Evolutionary conservation across 2,888 invertebrate species (phyloP).

Genomic region (Harpalus rufipes): DNA sequence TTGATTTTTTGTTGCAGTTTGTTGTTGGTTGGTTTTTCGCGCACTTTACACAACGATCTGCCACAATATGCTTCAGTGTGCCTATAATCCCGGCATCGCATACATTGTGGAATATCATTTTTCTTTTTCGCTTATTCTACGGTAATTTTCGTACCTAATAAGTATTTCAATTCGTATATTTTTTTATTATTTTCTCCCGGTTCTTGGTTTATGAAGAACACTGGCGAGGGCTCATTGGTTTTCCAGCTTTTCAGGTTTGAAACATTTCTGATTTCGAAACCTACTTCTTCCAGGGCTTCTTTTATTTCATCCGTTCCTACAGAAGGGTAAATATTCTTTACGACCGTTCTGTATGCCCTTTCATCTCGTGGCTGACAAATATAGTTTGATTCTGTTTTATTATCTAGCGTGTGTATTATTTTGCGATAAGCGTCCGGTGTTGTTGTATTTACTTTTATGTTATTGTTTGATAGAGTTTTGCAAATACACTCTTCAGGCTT

Average conservation of each 20-base stretch:
- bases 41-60: too few species aligned
- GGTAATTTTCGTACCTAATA: constrained; percentile 60
- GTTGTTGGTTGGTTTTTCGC: too few species aligned
- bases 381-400: too few species aligned
- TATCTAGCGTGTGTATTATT: too few species aligned
- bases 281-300: constrained; percentile 57
- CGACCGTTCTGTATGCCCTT: too few species aligned
- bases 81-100: constrained; percentile 69
- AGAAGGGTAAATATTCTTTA: constrained; percentile 47
- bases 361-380: too few species aligned
- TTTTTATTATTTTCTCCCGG: constrained; percentile 69
- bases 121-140: constrained; percentile 66
- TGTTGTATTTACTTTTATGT: too few species aligned
- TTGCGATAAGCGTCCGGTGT: too few species aligned
- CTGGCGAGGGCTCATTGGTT: constrained; percentile 67
- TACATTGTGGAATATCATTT: constrained; percentile 68
- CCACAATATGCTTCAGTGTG: constrained; percentile 70
- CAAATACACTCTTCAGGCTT: too few species aligned
- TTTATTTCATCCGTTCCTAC: constrained; percentile 54
- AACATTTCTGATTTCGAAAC: constrained; percentile 68
- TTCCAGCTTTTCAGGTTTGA: constrained; percentile 65
- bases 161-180: constrained; percentile 60
- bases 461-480: too few species aligned
- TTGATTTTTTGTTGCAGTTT: too few species aligned
- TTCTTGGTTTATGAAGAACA: constrained; percentile 68